Base-by-base conservation (phyloP, 2,888 invertebrate species). In the Mythimna ferrago region DNA sequence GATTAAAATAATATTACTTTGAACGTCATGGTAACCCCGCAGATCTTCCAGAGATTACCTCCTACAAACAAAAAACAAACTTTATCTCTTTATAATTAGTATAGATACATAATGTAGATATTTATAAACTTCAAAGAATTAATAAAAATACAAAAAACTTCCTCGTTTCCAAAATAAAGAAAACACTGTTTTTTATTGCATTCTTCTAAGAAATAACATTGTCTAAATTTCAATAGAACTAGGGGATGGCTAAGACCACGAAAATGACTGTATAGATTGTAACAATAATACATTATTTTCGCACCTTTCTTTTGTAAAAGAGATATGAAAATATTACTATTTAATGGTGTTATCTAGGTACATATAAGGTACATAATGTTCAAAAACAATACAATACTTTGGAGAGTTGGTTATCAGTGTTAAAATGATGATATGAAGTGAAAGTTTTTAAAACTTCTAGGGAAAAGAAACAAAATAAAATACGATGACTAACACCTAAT, bases 251-350 rank as follows among this genome's bases (percentile, higher is more conserved):
- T 73, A 83, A 86, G 75, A 80, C 56, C 62, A 78, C 61, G 32
- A 77, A 70, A 77, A 77, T 75, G 66, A 21, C 53, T 66, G 68
- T 73, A 6, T 48, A 57, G 63, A 21, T 10, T 57, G 63, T 69
- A 78, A 83, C 80, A 82, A 80, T 61, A 73, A 81, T 38, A 70
- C 62, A 78, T 79, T 75, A 74, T 79, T 76, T 81, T 85, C 66
- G 75, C 87, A 78, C 85, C 80, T 86, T 83, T 70, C 68, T 70
- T 70, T 85, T 82, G 77, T 78, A 26, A 6, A 38, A 41, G 26
- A 74, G 77, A 81, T 79, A 79, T 76, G 69, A 53, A 66, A 66
- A 62, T 70, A 73, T 53, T 58, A 38, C 67, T 73, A 68, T 41
- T 14, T 44, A 65, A 80, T 82, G 73, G 73, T 82, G 32, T 19